Base-by-base conservation (phyloP, 2,888 invertebrate genomes). In the Coenonympha arcania region DNA sequence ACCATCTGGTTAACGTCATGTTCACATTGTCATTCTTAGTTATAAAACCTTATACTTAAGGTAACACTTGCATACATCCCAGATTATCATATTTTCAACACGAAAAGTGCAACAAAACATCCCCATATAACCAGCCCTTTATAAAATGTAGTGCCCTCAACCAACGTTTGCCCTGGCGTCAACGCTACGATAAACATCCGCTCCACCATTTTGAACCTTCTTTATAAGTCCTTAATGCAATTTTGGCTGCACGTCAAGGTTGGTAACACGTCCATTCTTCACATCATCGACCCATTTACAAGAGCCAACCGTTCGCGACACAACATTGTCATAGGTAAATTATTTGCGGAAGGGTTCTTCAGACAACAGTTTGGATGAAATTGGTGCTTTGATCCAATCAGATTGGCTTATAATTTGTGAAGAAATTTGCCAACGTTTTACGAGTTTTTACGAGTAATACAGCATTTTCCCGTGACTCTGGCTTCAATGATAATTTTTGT, bases 241-340 rank as follows among this genome's bases (percentile, higher is more conserved):
- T 13, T 13, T 13, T 13, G 13, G 22, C 20, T 37, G 13, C 37
- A 37, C 26, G 6, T 26, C n/a, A 2, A 3, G 18, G 4, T 45
- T 43, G 31, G 31, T 45, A 16, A 18, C 16, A 18, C 26, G 11
- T 45, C 45, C 34, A n/a, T 11, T 18, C 6, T 26, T 26, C 26
- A 36, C 34, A 26, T 36, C 34, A 45, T 45, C 24, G 45, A 36
- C 26, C 45, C 26, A 26, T 45, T 33, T 44, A 19, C 34, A 20
- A 19, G 36, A 24, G 45, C 45, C 28, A 13, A 36, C 36, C 16
- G 11, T 18, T 26, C 36, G 15, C 18, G 18, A 45, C 18, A 26
- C 26, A 24, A 45, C 36, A 36, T 26, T 41, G 40, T 28, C 40
- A 28, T 28, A 26, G 39, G 28, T 45, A 43, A 33, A 43, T 13